These are phyloP conservation scores for Scatophagus argus DNA, from an alignment of 2,113 vertebrate species.

Conservation along the genomic window DNA sequence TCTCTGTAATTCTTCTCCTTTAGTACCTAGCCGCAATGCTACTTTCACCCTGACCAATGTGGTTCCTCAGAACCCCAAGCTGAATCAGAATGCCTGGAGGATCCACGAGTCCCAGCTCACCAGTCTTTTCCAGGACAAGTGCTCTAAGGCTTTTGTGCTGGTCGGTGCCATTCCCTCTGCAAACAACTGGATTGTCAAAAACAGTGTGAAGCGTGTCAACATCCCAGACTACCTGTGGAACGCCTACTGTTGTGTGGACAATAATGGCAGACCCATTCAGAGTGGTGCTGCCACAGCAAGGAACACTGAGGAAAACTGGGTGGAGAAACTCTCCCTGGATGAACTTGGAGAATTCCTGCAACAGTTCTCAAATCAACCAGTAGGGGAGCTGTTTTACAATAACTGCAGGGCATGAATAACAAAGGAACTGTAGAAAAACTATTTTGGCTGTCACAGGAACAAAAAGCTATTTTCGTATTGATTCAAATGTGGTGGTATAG, in stretches of 20 bases:
- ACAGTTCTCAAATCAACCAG: constrained; percentile 71
- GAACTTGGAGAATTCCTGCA: constrained; percentile 74
- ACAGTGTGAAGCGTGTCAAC: constrained; percentile 80
- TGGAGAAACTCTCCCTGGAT: constrained; percentile 69
- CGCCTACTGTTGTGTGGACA: constrained; percentile 82
- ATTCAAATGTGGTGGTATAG: neutral
- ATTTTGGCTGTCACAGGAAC: neutral
- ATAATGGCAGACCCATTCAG: constrained; percentile 68
- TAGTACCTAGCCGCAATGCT: constrained; percentile 80
- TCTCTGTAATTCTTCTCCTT: neutral
- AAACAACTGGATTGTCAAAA: constrained; percentile 82
- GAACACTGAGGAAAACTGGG: constrained; percentile 79
- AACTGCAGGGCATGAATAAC: constrained; percentile 66
- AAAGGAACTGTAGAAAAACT: neutral
- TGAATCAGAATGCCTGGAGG: constrained; percentile 83
- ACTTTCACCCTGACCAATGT: constrained; percentile 85
- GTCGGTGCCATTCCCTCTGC: constrained; percentile 79
- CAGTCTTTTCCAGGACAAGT: constrained; percentile 66
- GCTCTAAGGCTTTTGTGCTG: constrained; percentile 78
- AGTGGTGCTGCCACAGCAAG: constrained; percentile 73
- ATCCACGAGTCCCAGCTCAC: constrained; percentile 76
- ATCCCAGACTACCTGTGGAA: constrained; percentile 84
- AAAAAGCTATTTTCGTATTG: neutral
- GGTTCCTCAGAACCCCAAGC: constrained; percentile 80
- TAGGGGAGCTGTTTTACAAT: constrained; percentile 77